Conservation (phyloP, 2,888 invertebrate species). For the Pyrrhia umbra region DNA sequence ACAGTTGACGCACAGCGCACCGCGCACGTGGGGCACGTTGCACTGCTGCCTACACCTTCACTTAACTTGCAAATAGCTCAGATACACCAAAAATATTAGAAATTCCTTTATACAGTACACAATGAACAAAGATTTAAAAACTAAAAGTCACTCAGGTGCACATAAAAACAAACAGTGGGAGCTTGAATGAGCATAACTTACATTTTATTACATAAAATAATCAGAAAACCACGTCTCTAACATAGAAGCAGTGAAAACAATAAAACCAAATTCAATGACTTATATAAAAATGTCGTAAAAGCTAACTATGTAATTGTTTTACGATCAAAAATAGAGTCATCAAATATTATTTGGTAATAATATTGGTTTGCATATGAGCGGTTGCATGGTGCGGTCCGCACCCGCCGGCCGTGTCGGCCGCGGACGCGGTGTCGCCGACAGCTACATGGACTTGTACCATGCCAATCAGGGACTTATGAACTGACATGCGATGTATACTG, state of each 20-base stretch:
- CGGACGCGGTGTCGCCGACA: background rate
- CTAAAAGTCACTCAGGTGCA: slow-evolving; percentile 27
- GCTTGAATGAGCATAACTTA: slow-evolving; percentile 44
- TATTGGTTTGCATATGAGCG: slow-evolving; percentile 40
- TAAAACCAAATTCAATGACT: slow-evolving; percentile 50
- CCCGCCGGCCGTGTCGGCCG: slow-evolving; percentile 6
- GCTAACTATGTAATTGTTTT: slow-evolving; percentile 56
- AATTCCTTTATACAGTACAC: slow-evolving; percentile 12
- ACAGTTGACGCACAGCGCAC: slow-evolving; percentile 50
- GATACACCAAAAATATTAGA: slow-evolving; percentile 31
- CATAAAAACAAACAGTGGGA: slow-evolving; percentile 54
- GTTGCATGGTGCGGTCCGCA: slow-evolving; percentile 43
- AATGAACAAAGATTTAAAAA: slow-evolving; percentile 21
- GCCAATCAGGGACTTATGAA: slow-evolving; percentile 1
- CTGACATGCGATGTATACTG: background rate
- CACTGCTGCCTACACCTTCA: slow-evolving; percentile 31
- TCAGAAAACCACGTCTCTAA: slow-evolving; percentile 35
- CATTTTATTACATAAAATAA: slow-evolving; percentile 46
- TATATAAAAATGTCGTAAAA: slow-evolving; percentile 59
- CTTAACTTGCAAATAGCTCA: slow-evolving; percentile 29
- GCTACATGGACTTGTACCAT: background rate
- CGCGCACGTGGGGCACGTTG: slow-evolving; percentile 57
- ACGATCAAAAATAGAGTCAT: slow-evolving; percentile 55
- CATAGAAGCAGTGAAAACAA: slow-evolving; percentile 37
- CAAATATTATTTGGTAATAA: slow-evolving; percentile 33